phyloP scores from a whole-genome alignment of 2,888 invertebrate genomes.

The Lycocerus yunnanus region DNA sequence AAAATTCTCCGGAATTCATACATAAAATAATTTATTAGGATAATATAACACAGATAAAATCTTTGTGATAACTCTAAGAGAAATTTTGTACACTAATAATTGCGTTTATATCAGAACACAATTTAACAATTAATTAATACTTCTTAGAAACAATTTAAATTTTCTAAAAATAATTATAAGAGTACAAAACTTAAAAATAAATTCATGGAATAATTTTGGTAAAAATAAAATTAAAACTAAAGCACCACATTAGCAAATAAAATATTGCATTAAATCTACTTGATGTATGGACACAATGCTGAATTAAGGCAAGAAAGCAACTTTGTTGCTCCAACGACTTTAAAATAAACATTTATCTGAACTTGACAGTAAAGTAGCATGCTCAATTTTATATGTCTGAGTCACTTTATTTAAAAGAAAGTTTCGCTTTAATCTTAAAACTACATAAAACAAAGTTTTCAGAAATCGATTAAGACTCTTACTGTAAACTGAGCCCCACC shows the following conservation, averaged over 20 bases:
- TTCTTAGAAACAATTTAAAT: background rate
- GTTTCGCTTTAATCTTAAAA: background rate
- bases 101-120: background rate
- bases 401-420: background rate
- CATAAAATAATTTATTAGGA: background rate
- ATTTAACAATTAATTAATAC: background rate
- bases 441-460: background rate
- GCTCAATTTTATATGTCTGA: background rate
- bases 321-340: background rate
- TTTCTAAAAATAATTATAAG: background rate
- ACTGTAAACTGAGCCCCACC: background rate
- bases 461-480: background rate
- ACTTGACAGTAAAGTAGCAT: no score
- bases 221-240: background rate
- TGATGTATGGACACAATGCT: background rate
- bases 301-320: background rate
- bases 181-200: background rate
- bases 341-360: background rate
- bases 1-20: background rate
- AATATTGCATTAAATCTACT: background rate
- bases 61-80: background rate
- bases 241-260: background rate
- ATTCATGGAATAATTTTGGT: background rate
- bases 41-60: background rate
- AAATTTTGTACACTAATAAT: background rate